phyloP scores from a whole-genome alignment of 2,888 invertebrate genomes.

The Thymelicus lineola region DNA sequence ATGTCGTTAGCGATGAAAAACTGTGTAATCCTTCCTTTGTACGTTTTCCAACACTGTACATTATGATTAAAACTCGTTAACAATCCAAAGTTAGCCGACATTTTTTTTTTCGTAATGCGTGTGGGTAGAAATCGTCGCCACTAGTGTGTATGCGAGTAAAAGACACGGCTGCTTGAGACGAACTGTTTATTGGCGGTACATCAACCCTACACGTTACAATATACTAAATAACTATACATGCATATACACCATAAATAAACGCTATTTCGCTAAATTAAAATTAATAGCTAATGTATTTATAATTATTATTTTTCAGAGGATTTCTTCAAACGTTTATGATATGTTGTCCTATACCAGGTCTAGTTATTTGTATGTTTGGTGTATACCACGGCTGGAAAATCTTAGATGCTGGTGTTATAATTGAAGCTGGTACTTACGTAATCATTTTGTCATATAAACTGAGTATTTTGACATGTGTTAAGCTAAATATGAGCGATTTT shows the following conservation, averaged over 20 bases:
- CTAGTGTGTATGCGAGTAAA: too few species aligned
- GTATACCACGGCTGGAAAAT: conserved; percentile 49
- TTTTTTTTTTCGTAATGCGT: neutral
- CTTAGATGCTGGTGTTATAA: conserved; percentile 52
- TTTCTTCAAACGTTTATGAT: conserved; percentile 43
- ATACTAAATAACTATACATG: too few species aligned
- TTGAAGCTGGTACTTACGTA: conserved; percentile 59
- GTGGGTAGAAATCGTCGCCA: conserved; percentile 1
- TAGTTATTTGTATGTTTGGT: conserved; percentile 40
- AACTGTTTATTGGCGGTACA: too few species aligned
- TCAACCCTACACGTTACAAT: too few species aligned
- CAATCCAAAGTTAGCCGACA: neutral
- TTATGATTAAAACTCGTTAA: conserved; percentile 41
- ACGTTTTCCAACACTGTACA: conserved; percentile 40
- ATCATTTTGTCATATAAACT: conserved; percentile 57
- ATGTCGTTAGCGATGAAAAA: neutral
- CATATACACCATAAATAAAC: too few species aligned
- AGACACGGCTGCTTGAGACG: too few species aligned
- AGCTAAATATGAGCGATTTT: conserved; percentile 52
- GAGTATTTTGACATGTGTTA: conserved; percentile 54
- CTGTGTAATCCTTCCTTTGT: conserved; percentile 39
- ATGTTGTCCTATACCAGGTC: conserved; percentile 40
- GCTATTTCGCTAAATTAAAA: too few species aligned
- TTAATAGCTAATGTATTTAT: too few species aligned
- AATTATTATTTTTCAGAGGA: conserved; percentile 48